phyloP scores from a whole-genome alignment of 2,797 vertebrate genomes.

The Cryptoblepharus egeriae region DNA sequence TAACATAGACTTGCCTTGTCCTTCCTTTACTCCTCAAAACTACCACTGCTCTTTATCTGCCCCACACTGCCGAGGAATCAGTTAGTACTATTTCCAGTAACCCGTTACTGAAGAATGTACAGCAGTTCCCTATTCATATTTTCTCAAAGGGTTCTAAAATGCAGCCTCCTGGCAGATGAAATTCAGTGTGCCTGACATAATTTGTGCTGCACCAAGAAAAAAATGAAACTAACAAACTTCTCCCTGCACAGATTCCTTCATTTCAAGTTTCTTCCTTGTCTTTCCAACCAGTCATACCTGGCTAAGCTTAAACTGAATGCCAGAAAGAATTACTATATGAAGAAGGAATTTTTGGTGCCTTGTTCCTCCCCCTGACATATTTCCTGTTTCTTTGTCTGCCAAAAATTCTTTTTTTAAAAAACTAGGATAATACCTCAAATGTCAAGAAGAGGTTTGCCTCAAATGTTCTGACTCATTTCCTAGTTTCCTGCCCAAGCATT shows the following conservation, averaged over 20 bases:
- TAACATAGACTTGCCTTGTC: background rate
- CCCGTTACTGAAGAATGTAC: constrained; percentile 18
- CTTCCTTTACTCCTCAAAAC: background rate
- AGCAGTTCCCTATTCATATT: constrained; percentile 27
- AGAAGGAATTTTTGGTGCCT: constrained; percentile 68
- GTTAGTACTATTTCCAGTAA: constrained; percentile 24
- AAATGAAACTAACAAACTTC: constrained; percentile 16
- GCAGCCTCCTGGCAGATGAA: constrained; percentile 35
- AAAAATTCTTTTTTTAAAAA: background rate
- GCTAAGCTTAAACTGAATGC: constrained; percentile 60
- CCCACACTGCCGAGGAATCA: constrained; percentile 23
- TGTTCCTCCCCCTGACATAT: constrained; percentile 64
- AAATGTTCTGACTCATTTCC: constrained; percentile 67
- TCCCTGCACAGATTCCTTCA: background rate
- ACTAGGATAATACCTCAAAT: constrained; percentile 51
- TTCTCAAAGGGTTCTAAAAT: constrained; percentile 43
- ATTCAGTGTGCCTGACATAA: constrained; percentile 20
- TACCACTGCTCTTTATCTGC: background rate
- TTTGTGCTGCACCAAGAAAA: constrained; percentile 41
- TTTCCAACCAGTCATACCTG: constrained; percentile 53
- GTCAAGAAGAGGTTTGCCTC: constrained; percentile 55
- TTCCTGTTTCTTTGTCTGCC: constrained; percentile 73
- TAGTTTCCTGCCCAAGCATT: constrained; percentile 62
- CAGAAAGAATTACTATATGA: constrained; percentile 64
- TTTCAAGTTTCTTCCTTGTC: constrained; percentile 24